A percentile compares a stretch with the other conserved stretches of the same genome.
Conservation (phyloP, 2,888 invertebrate species). For the Pollenia griseotomentosa region DNA sequence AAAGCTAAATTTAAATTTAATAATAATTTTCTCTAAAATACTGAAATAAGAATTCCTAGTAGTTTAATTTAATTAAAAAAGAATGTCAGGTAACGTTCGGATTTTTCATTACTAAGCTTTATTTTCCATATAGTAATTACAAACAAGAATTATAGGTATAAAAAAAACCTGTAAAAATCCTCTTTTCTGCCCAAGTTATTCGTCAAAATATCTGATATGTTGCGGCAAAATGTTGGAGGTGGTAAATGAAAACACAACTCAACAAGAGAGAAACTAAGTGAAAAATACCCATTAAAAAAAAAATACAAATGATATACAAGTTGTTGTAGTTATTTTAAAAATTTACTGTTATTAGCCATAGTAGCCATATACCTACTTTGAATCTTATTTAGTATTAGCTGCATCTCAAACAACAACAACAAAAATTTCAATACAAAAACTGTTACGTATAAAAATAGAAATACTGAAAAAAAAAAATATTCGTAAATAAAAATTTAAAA, state of each 20-base stretch:
- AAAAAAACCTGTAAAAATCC: background rate
- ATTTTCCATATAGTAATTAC: background rate
- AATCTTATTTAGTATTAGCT: background rate
- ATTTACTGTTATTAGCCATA: conserved; percentile 14
- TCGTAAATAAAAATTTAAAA: no score
- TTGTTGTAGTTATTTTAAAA: conserved; percentile 2
- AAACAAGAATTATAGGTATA: background rate
- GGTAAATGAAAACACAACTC: conserved; percentile 16
- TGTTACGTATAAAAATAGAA: background rate
- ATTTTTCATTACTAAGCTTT: background rate
- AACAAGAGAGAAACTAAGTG: conserved; percentile 3
- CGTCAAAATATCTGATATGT: conserved; percentile 21
- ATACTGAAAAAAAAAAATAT: background rate
- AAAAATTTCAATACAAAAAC: no score
- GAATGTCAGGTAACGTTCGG: conserved; percentile 23
- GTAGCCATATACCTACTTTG: background rate
- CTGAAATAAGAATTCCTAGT: background rate
- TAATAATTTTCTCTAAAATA: background rate
- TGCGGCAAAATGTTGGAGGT: conserved; percentile 37
- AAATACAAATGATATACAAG: background rate
- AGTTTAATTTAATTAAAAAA: background rate
- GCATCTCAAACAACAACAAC: conserved; percentile 1
- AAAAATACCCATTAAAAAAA: background rate
- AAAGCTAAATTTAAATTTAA: background rate
- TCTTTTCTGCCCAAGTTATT: conserved; percentile 25